Base-by-base conservation (phyloP, 2,113 vertebrate genomes). In the Hyla sarda region DNA sequence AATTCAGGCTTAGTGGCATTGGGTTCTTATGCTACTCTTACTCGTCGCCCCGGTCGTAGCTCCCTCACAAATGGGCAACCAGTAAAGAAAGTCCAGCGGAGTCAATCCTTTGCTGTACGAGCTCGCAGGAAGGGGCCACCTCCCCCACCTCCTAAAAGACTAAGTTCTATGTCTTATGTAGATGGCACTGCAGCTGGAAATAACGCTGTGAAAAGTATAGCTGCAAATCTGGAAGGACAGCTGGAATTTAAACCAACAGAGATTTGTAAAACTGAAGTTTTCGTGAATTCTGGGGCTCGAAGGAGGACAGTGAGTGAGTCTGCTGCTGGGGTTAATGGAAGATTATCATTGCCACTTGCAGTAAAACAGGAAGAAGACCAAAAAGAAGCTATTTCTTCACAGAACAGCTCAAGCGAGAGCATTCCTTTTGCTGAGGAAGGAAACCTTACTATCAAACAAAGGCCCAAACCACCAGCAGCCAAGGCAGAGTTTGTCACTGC, bases 391-490 rank as follows among this genome's bases (percentile, higher is more conserved):
- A 58, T 91, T 0, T 93, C 93, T 0, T 94, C 95, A 0, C 95
- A 95, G 87, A 94, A 92, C 87, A 93, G 92, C 90, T 96, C 96
- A 0, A 93, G 93, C 0, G 96, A 96, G 83, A 95, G 94, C 88
- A 95, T 99, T 75, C 97, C 97, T 0, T 99, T 99, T 1, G 97
- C 98, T 0, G 96, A 99, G 69, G 98, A 99, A 84, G 97, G 98
- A 19, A 98, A 98, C 87, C 94, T 98, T 82, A 98, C 98, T 19
- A 98, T 99, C 92, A 99, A 99, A 83, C 98, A 99, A 90, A 91
- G 97, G 23, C 97, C 97, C 0, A 96, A 96, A 91, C 92, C 92
- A 0, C 83, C 92, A 0, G 95, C 93, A 6, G 1, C 84, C 10
- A 78, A 71, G 21, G 0, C 60, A 7, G 71, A 75, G 30, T 56